These are phyloP conservation scores for Himalopsyche anomala DNA, from an alignment of 2,888 invertebrate genomes.

Conservation along the genomic window DNA sequence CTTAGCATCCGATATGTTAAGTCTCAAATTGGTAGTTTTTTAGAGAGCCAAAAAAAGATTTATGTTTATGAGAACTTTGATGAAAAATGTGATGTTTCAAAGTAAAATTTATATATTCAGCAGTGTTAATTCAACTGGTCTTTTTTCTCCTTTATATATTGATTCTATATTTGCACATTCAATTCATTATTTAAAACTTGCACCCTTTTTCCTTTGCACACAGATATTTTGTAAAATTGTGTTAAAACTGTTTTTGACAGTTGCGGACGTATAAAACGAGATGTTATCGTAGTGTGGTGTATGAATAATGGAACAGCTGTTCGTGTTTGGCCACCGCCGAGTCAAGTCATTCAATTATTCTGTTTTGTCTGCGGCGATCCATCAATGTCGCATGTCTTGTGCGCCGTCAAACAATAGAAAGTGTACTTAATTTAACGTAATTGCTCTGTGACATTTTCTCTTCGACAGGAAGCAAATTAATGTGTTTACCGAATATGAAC, in stretches of 20 bases:
- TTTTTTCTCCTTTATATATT: too few relatives aligned
- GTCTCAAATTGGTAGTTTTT: too few relatives aligned
- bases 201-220: too few relatives aligned
- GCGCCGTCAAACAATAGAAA: background rate
- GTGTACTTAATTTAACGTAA: background rate
- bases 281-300: background rate
- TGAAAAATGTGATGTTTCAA: too few relatives aligned
- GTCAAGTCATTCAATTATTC: background rate
- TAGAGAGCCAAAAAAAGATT: too few relatives aligned
- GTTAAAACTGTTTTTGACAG: background rate
- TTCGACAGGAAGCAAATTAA: background rate
- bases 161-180: too few relatives aligned
- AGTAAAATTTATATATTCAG: too few relatives aligned
- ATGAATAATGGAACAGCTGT: conserved; percentile 27
- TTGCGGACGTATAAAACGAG: background rate
- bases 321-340: background rate
- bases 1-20: too few relatives aligned
- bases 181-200: too few relatives aligned
- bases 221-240: too few relatives aligned
- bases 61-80: too few relatives aligned
- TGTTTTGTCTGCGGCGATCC: background rate
- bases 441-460: conserved; percentile 27
- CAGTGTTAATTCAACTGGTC: too few relatives aligned
- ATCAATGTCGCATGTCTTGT: conserved; percentile 1
- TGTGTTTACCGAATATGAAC: background rate